Conservation (phyloP, 2,113 vertebrate genomes). For the Microtus montanus region DNA sequence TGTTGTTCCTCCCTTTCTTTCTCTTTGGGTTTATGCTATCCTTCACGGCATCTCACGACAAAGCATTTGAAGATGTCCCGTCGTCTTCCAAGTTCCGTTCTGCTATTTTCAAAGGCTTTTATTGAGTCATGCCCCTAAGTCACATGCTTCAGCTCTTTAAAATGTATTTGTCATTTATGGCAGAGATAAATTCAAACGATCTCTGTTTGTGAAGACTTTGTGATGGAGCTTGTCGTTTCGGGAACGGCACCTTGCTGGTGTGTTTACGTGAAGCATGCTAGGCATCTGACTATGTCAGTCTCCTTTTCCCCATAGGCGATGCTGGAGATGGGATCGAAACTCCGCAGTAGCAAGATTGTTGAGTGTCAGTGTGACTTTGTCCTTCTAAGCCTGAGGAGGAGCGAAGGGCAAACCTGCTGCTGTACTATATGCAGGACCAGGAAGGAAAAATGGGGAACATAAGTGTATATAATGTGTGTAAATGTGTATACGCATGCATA, state of each 20-base stretch:
- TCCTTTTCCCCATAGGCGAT: not conserved
- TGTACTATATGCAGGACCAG: not conserved
- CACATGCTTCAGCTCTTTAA: constrained; percentile 40
- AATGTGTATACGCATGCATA: fast-evolving
- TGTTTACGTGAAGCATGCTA: constrained; percentile 61
- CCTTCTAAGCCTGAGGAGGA: not conserved
- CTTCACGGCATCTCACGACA: constrained; percentile 49
- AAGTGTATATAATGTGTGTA: not conserved
- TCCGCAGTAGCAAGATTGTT: not conserved
- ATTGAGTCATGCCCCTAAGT: constrained; percentile 68
- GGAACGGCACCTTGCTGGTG: not conserved
- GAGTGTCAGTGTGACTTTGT: not conserved
- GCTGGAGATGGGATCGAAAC: not conserved
- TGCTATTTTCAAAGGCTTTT: constrained; percentile 45
- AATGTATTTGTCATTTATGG: constrained; percentile 27
- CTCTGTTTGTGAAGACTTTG: constrained; percentile 8
- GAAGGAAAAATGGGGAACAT: not conserved
- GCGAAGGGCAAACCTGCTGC: fast-evolving
- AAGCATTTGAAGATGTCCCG: constrained; percentile 74
- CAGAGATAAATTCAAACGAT: constrained; percentile 33
- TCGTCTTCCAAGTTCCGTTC: not conserved
- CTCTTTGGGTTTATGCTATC: not conserved
- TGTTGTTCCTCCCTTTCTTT: not conserved
- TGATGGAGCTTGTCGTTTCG: not conserved
- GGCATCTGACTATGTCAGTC: not conserved